Conservation (phyloP, 2,797 vertebrate species). For the Brachyalestes nurse region DNA sequence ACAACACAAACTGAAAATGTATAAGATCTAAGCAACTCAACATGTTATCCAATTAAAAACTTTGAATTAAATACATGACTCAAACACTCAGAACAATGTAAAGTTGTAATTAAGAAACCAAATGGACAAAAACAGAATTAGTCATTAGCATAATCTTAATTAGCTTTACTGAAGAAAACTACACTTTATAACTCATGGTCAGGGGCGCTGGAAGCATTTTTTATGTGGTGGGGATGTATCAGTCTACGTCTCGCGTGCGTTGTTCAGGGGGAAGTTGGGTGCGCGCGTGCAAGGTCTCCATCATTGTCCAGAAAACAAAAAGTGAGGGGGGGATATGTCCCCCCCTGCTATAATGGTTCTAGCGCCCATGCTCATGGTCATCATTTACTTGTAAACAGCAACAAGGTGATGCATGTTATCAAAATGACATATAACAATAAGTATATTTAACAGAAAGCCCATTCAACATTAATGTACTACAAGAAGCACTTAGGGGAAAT, state of each 20-base stretch:
- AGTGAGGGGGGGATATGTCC: no score
- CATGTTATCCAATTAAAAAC: not conserved
- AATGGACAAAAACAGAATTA: not conserved
- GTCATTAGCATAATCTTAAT: not conserved
- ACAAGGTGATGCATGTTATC: not conserved
- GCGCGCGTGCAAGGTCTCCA: no score
- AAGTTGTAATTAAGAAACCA: not conserved
- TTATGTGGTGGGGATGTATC: no score
- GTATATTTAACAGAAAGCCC: not conserved
- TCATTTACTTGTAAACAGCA: not conserved
- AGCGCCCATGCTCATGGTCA: not conserved
- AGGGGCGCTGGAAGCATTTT: no score
- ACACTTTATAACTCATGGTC: not conserved
- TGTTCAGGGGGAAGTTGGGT: no score
- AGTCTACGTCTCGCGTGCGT: no score
- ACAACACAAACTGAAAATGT: not conserved
- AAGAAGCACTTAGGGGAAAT: not conserved
- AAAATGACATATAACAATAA: not conserved
- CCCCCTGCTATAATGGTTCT: no score
- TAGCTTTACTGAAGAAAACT: not conserved
- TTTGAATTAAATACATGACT: not conserved
- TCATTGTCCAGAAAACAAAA: no score
- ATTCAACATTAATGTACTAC: not conserved
- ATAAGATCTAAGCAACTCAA: not conserved
- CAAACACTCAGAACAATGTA: slow-evolving; percentile 3